These are phyloP conservation scores for Callipepla squamata DNA, from an alignment of 2,113 vertebrate species.

Conservation along the genomic window DNA sequence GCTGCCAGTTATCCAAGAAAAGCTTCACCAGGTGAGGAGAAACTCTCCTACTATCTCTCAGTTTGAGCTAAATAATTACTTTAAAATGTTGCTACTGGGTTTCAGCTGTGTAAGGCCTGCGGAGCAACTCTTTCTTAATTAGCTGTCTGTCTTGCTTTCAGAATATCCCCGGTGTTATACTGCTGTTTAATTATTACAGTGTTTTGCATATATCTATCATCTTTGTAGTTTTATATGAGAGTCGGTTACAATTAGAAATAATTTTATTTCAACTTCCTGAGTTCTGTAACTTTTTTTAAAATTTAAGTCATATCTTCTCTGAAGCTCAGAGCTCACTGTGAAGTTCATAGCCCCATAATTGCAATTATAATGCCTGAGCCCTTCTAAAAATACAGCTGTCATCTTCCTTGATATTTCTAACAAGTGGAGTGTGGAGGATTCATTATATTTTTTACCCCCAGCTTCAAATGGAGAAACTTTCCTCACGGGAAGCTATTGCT, in stretches of 20 bases:
- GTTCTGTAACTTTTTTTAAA: constrained; percentile 3
- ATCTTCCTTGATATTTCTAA: constrained; percentile 46
- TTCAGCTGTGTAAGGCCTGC: constrained; percentile 15
- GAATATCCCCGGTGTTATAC: constrained; percentile 23
- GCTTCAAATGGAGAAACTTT: constrained; percentile 85
- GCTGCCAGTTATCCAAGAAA: constrained; percentile 81
- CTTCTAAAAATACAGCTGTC: constrained; percentile 57
- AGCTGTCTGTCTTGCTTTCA: constrained; percentile 20
- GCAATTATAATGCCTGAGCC: constrained; percentile 23
- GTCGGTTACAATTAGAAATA: neutral
- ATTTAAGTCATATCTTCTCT: neutral
- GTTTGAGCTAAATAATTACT: neutral
- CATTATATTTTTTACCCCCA: constrained; percentile 68
- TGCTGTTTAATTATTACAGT: constrained; percentile 60
- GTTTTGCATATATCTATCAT: neutral
- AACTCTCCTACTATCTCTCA: neutral
- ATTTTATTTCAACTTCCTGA: neutral
- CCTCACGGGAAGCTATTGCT: constrained; percentile 83
- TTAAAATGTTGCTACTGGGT: constrained; percentile 33
- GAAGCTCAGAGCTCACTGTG: constrained; percentile 31
- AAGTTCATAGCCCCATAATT: constrained; percentile 45
- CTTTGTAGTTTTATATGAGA: constrained; percentile 32
- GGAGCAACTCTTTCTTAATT: constrained; percentile 25
- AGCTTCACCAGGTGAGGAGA: constrained; percentile 84
- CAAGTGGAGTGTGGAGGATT: constrained; percentile 33